Conservation (phyloP, 2,797 vertebrate species). For the Onychomys torridus region DNA sequence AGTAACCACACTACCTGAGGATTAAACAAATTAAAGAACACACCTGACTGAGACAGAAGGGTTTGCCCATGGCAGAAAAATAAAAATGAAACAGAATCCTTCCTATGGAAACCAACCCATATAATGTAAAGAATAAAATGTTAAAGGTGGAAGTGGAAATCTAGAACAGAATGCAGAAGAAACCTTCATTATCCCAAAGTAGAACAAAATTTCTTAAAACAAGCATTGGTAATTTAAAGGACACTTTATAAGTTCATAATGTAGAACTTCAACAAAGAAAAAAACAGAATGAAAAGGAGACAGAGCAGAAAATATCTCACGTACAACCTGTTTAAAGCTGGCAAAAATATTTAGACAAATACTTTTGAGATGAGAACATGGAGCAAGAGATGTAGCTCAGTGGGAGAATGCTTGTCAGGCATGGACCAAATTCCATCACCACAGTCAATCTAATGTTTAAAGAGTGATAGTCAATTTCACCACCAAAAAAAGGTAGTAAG, state of each 20-base stretch:
- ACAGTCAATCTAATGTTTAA: background rate
- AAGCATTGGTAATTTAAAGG: background rate
- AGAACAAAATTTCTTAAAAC: background rate
- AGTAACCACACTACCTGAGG: background rate
- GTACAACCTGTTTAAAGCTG: background rate
- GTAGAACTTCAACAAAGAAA: background rate
- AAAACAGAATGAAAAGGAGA: background rate
- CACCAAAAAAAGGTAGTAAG: background rate
- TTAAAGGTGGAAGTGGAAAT: background rate
- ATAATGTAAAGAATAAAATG: too few species aligned
- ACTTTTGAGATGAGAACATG: background rate
- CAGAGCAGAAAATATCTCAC: background rate
- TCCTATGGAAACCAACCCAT: background rate
- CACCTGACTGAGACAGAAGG: background rate
- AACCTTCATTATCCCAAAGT: background rate
- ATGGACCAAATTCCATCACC: background rate
- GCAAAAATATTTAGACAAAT: background rate
- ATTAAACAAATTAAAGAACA: background rate
- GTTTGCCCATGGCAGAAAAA: background rate
- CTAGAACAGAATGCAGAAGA: background rate
- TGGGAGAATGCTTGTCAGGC: background rate
- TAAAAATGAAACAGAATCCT: background rate
- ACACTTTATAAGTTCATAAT: background rate
- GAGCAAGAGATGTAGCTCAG: too few species aligned
- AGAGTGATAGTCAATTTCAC: background rate